Evolutionary conservation across 2,113 vertebrate genomes (phyloP).

Genomic region (Gobiocypris rarus): DNA sequence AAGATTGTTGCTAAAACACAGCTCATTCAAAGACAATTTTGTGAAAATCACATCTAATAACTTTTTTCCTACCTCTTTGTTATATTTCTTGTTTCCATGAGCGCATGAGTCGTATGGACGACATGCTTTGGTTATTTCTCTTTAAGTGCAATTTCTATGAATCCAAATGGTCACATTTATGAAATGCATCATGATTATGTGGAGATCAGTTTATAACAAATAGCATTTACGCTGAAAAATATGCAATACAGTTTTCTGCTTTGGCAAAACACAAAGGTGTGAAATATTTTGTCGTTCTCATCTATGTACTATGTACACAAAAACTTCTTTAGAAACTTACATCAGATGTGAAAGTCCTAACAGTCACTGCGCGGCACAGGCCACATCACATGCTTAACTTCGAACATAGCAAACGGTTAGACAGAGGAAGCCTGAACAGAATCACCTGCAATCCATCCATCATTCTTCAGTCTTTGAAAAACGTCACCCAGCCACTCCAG

Average conservation of each 20-base stretch:
- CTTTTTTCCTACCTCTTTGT: not conserved
- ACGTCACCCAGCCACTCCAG: slow-evolving; percentile 11
- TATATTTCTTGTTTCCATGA: not conserved
- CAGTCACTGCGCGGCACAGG: not conserved
- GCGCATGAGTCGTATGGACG: not conserved
- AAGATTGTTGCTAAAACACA: not conserved
- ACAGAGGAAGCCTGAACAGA: slow-evolving; percentile 12
- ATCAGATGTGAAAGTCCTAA: not conserved
- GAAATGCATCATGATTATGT: not conserved
- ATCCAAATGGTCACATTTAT: not conserved
- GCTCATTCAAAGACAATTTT: not conserved
- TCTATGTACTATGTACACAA: not conserved
- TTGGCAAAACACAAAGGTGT: not conserved
- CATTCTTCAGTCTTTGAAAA: slow-evolving; percentile 19
- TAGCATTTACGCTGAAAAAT: not conserved
- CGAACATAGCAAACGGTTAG: not conserved
- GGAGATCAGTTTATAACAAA: not conserved
- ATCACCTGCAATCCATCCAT: slow-evolving; percentile 22
- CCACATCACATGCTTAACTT: not conserved
- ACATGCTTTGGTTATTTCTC: not conserved
- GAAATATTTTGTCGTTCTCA: not conserved
- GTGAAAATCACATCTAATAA: not conserved
- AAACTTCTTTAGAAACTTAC: not conserved
- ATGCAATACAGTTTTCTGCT: not conserved
- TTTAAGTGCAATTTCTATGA: not conserved